These are phyloP conservation scores for Pelecanus crispus DNA, from an alignment of 2,113 vertebrate genomes.

Conservation along the genomic window DNA sequence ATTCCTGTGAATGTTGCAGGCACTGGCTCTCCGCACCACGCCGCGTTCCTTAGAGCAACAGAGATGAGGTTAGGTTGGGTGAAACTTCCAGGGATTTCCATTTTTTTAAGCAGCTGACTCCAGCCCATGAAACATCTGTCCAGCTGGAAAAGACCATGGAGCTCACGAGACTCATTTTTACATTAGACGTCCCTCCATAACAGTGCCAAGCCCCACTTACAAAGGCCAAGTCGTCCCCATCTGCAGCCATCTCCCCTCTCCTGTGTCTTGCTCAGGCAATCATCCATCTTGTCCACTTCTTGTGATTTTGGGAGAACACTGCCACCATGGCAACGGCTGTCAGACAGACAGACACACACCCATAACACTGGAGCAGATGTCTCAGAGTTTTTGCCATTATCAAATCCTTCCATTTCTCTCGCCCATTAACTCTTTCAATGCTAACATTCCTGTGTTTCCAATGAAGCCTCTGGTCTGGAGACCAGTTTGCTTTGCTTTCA, in stretches of 20 bases:
- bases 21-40: accelerated
- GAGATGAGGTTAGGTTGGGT: conserved; percentile 40
- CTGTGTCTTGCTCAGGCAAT: neutral
- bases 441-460: neutral
- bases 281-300: neutral
- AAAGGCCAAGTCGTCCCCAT: neutral
- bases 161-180: neutral
- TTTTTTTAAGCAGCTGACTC: neutral
- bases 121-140: neutral
- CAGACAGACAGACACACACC: conserved; percentile 20
- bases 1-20: neutral
- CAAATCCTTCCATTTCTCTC: neutral
- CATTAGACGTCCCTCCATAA: neutral
- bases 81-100: conserved; percentile 30
- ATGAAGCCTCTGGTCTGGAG: neutral
- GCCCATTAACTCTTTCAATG: neutral
- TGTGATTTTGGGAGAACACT: neutral
- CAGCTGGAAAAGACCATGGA: neutral
- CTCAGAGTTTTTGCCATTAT: neutral
- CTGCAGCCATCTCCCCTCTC: neutral
- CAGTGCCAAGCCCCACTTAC: neutral
- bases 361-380: neutral
- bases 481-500: neutral
- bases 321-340: conserved; percentile 22
- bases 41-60: accelerated